phyloP scores from a whole-genome alignment of 2,797 vertebrate genomes.

The Pelochelys cantorii region DNA sequence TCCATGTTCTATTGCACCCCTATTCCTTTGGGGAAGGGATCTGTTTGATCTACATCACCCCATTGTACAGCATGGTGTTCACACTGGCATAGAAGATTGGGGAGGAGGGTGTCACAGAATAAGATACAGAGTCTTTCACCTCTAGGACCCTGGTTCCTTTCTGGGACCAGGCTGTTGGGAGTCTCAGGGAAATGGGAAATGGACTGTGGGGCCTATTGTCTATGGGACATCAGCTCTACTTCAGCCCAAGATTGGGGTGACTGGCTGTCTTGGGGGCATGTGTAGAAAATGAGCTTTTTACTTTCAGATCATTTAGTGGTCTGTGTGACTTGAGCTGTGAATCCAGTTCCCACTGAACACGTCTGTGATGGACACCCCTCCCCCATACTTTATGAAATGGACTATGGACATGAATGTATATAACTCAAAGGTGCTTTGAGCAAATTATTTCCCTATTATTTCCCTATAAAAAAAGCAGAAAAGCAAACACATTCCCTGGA shows the following conservation, averaged over 20 bases:
- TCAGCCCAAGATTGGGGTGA: not conserved
- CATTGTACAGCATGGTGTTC: not conserved
- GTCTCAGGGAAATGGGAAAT: not conserved
- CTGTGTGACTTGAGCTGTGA: not conserved
- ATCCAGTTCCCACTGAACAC: not conserved
- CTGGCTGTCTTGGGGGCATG: not conserved
- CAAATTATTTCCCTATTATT: too few species aligned
- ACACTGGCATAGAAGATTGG: not conserved
- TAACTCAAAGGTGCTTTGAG: too few species aligned
- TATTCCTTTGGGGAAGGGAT: not conserved
- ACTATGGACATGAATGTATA: too few species aligned
- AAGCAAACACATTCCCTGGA: too few species aligned
- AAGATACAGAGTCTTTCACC: not conserved
- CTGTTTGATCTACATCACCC: not conserved
- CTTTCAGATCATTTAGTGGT: not conserved
- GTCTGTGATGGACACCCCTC: not conserved
- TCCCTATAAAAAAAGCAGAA: too few species aligned
- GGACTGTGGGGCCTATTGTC: not conserved
- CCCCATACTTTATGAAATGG: too few species aligned
- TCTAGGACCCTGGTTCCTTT: not conserved
- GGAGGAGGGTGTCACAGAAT: not conserved
- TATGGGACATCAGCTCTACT: not conserved
- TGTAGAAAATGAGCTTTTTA: not conserved
- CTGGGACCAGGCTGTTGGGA: not conserved
- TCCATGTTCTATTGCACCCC: not conserved